Evolutionary conservation across 2,888 invertebrate species (phyloP).

Genomic region (Alentia gelatinosa): DNA sequence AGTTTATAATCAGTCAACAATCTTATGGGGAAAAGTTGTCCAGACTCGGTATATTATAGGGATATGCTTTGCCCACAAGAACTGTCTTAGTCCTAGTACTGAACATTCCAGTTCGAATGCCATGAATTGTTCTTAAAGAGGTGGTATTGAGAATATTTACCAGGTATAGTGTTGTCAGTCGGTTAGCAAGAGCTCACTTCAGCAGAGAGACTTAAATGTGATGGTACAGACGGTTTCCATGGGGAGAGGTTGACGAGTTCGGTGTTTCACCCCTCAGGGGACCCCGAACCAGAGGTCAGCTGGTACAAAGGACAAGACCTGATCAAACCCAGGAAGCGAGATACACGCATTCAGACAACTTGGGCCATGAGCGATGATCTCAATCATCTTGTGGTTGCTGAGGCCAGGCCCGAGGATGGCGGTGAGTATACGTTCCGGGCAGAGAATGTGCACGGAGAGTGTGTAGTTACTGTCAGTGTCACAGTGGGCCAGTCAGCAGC

Average conservation of each 20-base stretch:
- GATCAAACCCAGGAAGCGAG: constrained; percentile 54
- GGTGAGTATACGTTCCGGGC: constrained; percentile 71
- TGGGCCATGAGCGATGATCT: constrained; percentile 63
- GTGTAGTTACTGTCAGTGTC: background rate
- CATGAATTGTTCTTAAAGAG: too few species aligned
- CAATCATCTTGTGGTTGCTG: constrained; percentile 67
- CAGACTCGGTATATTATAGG: background rate
- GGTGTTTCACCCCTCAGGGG: constrained; percentile 53
- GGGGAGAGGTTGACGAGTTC: constrained; percentile 44
- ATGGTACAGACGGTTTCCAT: constrained; percentile 36
- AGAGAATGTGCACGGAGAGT: constrained; percentile 65
- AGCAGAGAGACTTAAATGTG: constrained; percentile 15
- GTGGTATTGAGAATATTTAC: constrained; percentile 5
- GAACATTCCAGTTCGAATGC: background rate
- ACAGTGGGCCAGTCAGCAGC: background rate
- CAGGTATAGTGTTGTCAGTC: constrained; percentile 50
- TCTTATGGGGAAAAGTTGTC: background rate
- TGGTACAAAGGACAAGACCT: constrained; percentile 73
- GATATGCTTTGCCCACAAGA: background rate
- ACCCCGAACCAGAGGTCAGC: constrained; percentile 69
- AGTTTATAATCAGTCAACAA: constrained; percentile 30
- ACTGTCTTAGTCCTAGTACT: background rate
- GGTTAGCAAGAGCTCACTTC: constrained; percentile 29
- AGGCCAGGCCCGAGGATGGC: constrained; percentile 66
- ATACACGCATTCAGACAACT: constrained; percentile 52